phyloP scores from a whole-genome alignment of 2,888 invertebrate species.

The Petrolisthes cinctipes region DNA sequence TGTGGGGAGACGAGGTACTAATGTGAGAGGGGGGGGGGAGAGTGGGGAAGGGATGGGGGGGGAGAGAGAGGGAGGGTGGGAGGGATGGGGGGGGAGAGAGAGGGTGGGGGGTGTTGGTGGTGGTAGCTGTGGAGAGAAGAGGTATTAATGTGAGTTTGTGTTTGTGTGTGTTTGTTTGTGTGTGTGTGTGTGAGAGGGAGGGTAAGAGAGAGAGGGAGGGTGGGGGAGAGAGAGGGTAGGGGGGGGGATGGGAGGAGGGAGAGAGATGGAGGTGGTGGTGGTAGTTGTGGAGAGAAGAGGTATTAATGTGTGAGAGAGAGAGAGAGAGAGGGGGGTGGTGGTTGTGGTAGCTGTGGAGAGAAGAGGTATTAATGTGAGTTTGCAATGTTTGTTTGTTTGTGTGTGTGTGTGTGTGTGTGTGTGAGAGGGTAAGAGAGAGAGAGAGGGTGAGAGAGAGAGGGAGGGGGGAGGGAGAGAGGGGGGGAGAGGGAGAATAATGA shows the following conservation, averaged over 20 bases:
- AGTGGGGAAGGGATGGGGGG: background rate
- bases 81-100: background rate
- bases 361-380: background rate
- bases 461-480: conserved; percentile 12
- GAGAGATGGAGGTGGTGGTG: background rate
- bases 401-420: too few species aligned
- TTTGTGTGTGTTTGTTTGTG: background rate
- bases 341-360: too few species aligned
- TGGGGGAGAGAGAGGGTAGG: background rate
- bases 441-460: background rate
- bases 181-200: too few species aligned
- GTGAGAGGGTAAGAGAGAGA: too few species aligned
- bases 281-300: background rate
- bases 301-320: background rate
- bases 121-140: too few species aligned
- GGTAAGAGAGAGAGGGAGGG: background rate
- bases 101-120: background rate
- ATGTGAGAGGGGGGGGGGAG: background rate
- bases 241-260: background rate
- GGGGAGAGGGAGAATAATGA: background rate
- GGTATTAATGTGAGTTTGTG: too few species aligned
- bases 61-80: background rate
- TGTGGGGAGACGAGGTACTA: background rate
- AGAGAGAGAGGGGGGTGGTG: background rate
- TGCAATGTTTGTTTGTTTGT: too few species aligned